phyloP scores from a whole-genome alignment of 2,888 invertebrate genomes.

The Neoaliturus tenellus region DNA sequence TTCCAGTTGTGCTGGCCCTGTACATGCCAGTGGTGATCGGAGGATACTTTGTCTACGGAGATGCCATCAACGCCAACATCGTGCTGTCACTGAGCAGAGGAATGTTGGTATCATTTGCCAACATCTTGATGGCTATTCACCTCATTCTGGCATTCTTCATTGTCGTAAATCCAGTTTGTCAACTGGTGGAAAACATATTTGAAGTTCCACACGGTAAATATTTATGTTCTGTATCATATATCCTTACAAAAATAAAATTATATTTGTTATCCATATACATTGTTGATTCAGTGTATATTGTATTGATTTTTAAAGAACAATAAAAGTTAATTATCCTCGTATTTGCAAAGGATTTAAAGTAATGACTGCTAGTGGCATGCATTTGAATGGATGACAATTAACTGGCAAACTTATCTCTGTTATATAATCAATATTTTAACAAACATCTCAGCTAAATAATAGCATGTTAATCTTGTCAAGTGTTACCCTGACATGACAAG shows the following conservation, averaged over 20 bases:
- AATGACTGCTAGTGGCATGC: no score
- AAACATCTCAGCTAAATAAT: no score
- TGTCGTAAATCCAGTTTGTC: conserved; percentile 83
- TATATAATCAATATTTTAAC: no score
- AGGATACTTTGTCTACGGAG: conserved; percentile 81
- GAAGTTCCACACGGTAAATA: conserved; percentile 77
- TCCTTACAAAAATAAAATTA: not conserved
- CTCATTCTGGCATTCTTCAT: conserved; percentile 81
- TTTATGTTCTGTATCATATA: not conserved
- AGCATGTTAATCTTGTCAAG: no score
- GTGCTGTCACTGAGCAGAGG: conserved; percentile 76
- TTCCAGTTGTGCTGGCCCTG: conserved; percentile 75
- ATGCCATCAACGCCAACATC: conserved; percentile 77
- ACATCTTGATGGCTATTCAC: conserved; percentile 80
- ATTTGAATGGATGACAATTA: no score
- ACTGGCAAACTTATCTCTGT: no score
- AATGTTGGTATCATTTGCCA: conserved; percentile 75
- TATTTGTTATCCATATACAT: not conserved
- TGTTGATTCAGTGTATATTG: no score
- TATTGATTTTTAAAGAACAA: not conserved
- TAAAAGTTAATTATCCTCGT: not conserved
- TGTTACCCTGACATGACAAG: no score
- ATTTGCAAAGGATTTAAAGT: no score
- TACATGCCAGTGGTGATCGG: conserved; percentile 79
- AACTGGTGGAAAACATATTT: conserved; percentile 81